Base-by-base conservation (phyloP, 1,140 invertebrate genomes). In the Cecropterus lyciades region DNA sequence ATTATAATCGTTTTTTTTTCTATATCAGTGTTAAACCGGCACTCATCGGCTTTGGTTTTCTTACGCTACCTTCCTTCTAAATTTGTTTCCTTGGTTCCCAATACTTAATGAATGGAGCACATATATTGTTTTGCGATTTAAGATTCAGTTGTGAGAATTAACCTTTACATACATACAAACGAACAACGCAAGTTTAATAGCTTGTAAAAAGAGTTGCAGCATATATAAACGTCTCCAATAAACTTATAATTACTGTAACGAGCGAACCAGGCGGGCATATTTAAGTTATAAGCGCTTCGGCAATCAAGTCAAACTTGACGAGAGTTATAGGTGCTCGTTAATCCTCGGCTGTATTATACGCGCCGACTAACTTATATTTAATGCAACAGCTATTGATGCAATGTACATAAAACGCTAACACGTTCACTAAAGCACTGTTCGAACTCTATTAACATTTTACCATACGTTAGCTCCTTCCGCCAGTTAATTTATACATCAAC, bases 221-320 rank as follows among this genome's bases (percentile, higher is more conserved):
- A 24, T 3, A 24, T 5, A 24, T 24, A 24, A 33, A 9, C 6
- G 2, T 33, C 1, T 6, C 0, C n/a, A 40, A 13, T 11, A 40
- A 40, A 40, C 37, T 40, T 13, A 11, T 40, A 40, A 40, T 40
- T 13, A 40, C 37, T 40, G 7, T 40, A 40, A 40, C 37, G 37
- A 40, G 37, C 37, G 37, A 40, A n/a, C n/a, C n/a, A n/a, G n/a
- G 11, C 37, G n/a, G n/a, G 37, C 37, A 13, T 13, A 40, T 40
- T 42, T 42, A 42, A 55, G 33, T 55, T 55, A 33, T 20, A 55
- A 55, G 52, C 40, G 33, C 52, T 55, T 55, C 52, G 37, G 33
- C 52, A 55, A 55, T 55, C 52, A 55, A 42, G 53, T 56, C 40
- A 43, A 37, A 56, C 40, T 56, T 56, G 16, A 56, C n/a, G n/a